These are phyloP conservation scores for Trichopria drosophilae DNA, from an alignment of 2,888 invertebrate genomes.

Conservation along the genomic window DNA sequence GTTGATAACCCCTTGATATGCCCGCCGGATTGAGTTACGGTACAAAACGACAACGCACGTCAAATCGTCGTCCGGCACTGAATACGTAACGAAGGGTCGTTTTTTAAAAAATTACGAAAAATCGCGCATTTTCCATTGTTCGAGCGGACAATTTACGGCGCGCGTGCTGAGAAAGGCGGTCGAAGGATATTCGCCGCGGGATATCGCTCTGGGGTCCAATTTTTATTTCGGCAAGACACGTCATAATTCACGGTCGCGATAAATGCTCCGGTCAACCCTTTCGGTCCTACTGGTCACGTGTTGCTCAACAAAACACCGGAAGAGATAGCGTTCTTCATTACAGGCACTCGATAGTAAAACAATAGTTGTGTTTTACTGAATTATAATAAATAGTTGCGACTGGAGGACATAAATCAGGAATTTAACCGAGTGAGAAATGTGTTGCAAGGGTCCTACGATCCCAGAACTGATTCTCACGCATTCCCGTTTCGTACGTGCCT, in stretches of 20 bases:
- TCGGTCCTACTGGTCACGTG: not conserved
- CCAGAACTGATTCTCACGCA: conserved; percentile 25
- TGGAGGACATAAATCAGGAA: too few relatives aligned
- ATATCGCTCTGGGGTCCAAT: not conserved
- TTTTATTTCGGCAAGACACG: conserved; percentile 10
- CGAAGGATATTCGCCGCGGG: conserved; percentile 20
- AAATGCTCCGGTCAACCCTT: conserved; percentile 21
- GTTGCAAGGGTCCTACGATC: too few relatives aligned
- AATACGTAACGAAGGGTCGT: conserved; percentile 2
- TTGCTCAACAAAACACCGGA: too few relatives aligned
- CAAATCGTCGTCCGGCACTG: conserved; percentile 2
- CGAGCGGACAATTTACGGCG: conserved; percentile 19
- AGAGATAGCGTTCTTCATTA: too few relatives aligned
- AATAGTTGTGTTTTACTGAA: too few relatives aligned
- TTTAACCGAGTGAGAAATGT: too few relatives aligned
- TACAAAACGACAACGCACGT: not conserved
- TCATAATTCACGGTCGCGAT: not conserved
- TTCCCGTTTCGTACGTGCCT: too few relatives aligned
- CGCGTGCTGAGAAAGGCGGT: conserved; percentile 18
- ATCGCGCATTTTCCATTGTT: not conserved
- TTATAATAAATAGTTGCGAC: too few relatives aligned
- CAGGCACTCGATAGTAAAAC: too few relatives aligned
- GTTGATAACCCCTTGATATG: conserved; percentile 48
- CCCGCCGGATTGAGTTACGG: conserved; percentile 26
- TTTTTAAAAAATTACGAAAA: not conserved